Conservation (phyloP, 2,888 invertebrate species). For the Rhyacophila evoluta region DNA sequence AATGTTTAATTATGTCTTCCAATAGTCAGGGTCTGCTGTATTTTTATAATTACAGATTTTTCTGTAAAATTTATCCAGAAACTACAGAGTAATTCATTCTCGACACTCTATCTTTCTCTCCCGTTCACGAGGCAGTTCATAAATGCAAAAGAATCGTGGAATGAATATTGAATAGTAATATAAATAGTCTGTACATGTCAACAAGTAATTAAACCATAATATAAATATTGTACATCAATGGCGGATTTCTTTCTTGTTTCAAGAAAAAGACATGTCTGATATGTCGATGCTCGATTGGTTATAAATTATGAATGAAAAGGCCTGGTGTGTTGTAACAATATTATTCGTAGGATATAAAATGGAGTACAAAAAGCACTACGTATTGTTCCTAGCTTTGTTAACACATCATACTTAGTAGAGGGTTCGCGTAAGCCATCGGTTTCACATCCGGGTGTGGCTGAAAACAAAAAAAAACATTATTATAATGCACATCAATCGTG, state of each 20-base stretch:
- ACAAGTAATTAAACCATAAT: background rate
- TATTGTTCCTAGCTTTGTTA: conserved; percentile 63
- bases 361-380: conserved; percentile 28
- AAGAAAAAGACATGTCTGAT: conserved; percentile 23
- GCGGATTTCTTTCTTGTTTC: conserved; percentile 13
- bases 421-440: conserved; percentile 97
- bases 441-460: conserved; percentile 97
- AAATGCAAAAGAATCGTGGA: conserved; percentile 13
- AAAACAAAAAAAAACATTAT: conserved; percentile 65
- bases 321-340: conserved; percentile 23
- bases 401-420: conserved; percentile 82
- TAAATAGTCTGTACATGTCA: background rate
- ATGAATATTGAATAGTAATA: conserved; percentile 5
- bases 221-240: background rate
- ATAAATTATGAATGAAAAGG: conserved; percentile 20
- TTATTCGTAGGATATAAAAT: conserved; percentile 20
- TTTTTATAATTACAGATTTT: too few relatives aligned
- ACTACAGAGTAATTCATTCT: conserved; percentile 1
- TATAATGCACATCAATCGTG: too few relatives aligned
- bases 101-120: background rate
- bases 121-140: background rate
- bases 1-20: too few relatives aligned
- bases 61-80: background rate
- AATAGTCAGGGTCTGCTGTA: too few relatives aligned
- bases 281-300: background rate